These are phyloP conservation scores for Dascillus cervinus DNA, from an alignment of 2,888 invertebrate genomes.

Conservation along the genomic window DNA sequence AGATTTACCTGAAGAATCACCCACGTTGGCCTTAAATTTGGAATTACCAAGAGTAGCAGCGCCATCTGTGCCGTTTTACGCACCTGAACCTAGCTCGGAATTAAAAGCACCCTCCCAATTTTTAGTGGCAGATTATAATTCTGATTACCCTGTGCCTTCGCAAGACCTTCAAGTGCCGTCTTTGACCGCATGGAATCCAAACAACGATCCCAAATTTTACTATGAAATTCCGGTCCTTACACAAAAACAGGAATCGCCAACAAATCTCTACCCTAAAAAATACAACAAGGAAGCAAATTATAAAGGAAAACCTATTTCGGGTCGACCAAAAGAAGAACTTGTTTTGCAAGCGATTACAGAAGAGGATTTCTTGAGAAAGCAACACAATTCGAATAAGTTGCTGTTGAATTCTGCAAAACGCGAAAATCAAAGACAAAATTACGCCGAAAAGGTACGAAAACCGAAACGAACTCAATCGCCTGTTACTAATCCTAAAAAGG, in stretches of 20 bases:
- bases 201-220: constrained; percentile 36
- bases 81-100: constrained; percentile 25
- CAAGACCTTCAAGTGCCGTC: constrained; percentile 43
- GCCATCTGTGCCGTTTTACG: constrained; percentile 30
- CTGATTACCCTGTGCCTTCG: constrained; percentile 38
- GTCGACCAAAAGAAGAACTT: constrained; percentile 44
- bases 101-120: constrained; percentile 5
- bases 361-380: constrained; percentile 33
- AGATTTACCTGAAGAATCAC: constrained; percentile 9
- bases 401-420: constrained; percentile 44
- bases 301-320: constrained; percentile 31
- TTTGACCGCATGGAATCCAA: constrained; percentile 39
- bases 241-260: constrained; percentile 42
- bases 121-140: neutral
- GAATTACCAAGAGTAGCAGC: constrained; percentile 31
- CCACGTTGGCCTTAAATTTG: constrained; percentile 24
- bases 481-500: constrained; percentile 1
- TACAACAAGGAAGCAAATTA: constrained; percentile 45
- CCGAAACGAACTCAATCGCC: constrained; percentile 4
- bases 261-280: constrained; percentile 53
- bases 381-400: constrained; percentile 33
- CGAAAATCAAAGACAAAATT: constrained; percentile 46
- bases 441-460: constrained; percentile 34
- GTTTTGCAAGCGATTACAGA: constrained; percentile 41
- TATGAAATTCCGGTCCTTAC: constrained; percentile 37